phyloP scores from a whole-genome alignment of 2,113 vertebrate species.

The Embiotoca jacksoni region DNA sequence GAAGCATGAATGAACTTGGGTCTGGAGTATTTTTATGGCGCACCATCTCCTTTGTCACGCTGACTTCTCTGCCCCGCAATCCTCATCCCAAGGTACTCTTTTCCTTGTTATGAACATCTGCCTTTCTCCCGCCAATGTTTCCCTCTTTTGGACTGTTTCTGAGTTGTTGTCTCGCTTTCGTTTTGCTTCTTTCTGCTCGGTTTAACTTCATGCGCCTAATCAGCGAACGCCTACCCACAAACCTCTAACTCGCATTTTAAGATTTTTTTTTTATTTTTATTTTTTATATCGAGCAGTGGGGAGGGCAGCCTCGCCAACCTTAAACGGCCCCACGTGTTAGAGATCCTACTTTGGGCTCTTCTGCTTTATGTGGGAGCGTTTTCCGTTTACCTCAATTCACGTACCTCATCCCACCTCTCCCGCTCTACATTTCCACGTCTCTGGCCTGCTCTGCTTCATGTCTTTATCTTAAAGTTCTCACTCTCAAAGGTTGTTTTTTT shows the following conservation, averaged over 20 bases:
- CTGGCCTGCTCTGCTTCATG: conserved; percentile 4
- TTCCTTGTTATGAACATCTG: neutral
- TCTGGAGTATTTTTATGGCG: conserved; percentile 53
- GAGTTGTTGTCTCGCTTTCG: neutral
- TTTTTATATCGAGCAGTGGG: neutral
- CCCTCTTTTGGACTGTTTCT: neutral
- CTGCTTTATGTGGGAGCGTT: neutral
- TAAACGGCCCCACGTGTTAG: neutral
- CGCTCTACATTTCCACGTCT: conserved; percentile 10
- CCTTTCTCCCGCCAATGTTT: neutral
- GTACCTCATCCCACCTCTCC: conserved; percentile 7
- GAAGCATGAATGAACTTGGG: conserved; percentile 57
- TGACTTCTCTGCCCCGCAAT: conserved; percentile 10
- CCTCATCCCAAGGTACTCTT: neutral
- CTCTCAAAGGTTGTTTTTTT: neutral
- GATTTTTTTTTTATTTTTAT: neutral
- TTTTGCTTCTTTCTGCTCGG: neutral
- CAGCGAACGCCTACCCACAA: no score
- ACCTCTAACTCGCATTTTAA: neutral
- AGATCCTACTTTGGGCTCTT: neutral
- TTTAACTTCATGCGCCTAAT: neutral
- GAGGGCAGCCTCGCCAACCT: conserved; percentile 8
- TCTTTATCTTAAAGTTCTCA: conserved; percentile 24
- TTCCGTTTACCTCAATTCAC: neutral
- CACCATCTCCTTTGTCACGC: neutral